A percentile compares a stretch with the other conserved stretches of the same genome.
These are phyloP conservation scores for Meteorus colon DNA, from an alignment of 2,888 invertebrate genomes.

Conservation along the genomic window DNA sequence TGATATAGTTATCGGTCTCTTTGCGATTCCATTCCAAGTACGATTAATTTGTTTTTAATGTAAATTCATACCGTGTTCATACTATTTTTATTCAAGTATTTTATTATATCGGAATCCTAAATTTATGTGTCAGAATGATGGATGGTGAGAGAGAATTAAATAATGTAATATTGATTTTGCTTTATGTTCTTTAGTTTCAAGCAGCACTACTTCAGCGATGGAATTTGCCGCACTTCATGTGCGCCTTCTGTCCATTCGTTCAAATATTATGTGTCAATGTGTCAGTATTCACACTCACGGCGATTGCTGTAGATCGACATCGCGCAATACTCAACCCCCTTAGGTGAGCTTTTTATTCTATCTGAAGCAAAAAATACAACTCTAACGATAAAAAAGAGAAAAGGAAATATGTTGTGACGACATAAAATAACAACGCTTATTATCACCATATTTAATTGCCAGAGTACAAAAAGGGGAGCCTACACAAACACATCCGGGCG, in stretches of 20 bases:
- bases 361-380: not conserved
- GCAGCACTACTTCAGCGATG: conserved; percentile 90
- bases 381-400: not conserved
- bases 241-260: conserved; percentile 90
- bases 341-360: conserved; percentile 75
- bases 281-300: conserved; percentile 91
- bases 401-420: not conserved
- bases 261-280: conserved; percentile 90
- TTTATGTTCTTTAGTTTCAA: conserved; percentile 80
- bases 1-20: conserved; percentile 89
- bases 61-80: not conserved
- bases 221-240: conserved; percentile 90
- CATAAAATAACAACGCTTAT: not conserved
- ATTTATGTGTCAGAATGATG: not conserved
- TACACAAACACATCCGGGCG: not conserved
- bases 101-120: not conserved
- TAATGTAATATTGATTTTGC: not conserved
- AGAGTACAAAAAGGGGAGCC: not conserved
- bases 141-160: not conserved
- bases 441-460: not conserved
- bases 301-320: conserved; percentile 90
- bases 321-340: conserved; percentile 84
- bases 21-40: conserved; percentile 88
- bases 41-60: not conserved
- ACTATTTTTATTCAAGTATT: not conserved